Evolutionary conservation across 1,140 invertebrate genomes (phyloP).

Genomic region (Mya arenaria): DNA sequence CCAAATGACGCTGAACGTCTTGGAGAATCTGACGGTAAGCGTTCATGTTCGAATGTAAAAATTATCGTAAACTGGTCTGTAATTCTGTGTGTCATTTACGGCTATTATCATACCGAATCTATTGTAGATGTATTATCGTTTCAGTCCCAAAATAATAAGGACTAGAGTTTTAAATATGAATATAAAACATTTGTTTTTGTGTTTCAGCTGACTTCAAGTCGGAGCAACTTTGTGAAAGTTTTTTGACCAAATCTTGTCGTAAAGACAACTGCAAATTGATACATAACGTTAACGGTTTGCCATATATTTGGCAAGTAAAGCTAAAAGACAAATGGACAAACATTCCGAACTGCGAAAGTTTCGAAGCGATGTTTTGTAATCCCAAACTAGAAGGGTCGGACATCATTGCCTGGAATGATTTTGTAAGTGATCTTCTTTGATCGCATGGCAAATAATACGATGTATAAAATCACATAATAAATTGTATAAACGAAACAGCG

Average conservation of each 20-base stretch:
- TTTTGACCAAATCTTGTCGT: background rate
- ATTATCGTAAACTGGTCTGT: too few relatives aligned
- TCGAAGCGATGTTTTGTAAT: background rate
- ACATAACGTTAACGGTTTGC: background rate
- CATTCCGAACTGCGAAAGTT: background rate
- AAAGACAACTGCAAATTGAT: background rate
- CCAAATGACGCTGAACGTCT: background rate
- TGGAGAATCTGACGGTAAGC: background rate
- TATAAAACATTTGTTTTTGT: background rate
- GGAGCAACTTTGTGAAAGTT: background rate
- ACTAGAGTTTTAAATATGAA: background rate
- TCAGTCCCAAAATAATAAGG: background rate
- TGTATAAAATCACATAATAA: background rate
- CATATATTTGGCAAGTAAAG: background rate
- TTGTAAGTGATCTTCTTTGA: background rate
- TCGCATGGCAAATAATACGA: background rate
- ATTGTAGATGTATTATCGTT: background rate
- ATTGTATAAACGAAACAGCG: background rate
- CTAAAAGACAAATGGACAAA: background rate
- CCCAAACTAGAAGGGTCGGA: background rate
- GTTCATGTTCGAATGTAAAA: background rate
- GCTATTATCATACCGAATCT: background rate
- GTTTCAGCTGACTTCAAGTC: too few relatives aligned
- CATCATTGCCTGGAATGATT: background rate
- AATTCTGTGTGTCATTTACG: too few relatives aligned